These are phyloP conservation scores for Boleophthalmus pectinirostris DNA, from an alignment of 2,113 vertebrate species.

Conservation along the genomic window DNA sequence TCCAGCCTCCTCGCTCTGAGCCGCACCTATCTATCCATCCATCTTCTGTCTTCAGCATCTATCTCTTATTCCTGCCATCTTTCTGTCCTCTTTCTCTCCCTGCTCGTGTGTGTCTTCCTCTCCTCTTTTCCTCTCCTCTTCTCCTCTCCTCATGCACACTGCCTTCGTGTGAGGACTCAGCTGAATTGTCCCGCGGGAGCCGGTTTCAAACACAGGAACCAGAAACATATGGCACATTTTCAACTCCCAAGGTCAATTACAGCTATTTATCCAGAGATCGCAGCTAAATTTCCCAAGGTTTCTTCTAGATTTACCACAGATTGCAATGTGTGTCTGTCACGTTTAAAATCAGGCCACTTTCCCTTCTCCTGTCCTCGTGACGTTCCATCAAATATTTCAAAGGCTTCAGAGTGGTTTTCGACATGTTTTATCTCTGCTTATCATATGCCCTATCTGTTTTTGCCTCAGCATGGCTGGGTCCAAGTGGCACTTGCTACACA, in stretches of 20 bases:
- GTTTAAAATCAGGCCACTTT: conserved; percentile 75
- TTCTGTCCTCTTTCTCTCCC: conserved; percentile 32
- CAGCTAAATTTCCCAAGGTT: conserved; percentile 81
- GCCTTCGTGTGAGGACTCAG: conserved; percentile 69
- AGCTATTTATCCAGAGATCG: conserved; percentile 82
- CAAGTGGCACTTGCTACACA: conserved; percentile 70
- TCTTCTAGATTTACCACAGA: conserved; percentile 75
- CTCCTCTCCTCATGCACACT: conserved; percentile 40
- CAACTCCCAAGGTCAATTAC: conserved; percentile 86
- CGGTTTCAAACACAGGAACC: conserved; percentile 81
- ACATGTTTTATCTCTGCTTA: conserved; percentile 76
- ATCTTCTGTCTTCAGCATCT: conserved; percentile 61
- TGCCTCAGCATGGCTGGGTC: conserved; percentile 53
- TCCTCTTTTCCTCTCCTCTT: conserved; percentile 53
- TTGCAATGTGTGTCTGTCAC: conserved; percentile 76
- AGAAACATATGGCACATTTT: conserved; percentile 85
- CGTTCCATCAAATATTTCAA: conserved; percentile 76
- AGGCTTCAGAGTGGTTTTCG: conserved; percentile 73
- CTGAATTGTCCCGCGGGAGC: conserved; percentile 78
- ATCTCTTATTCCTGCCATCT: conserved; percentile 44
- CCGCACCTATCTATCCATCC: conserved; percentile 64
- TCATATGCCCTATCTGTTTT: conserved; percentile 67
- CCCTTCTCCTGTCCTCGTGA: conserved; percentile 55
- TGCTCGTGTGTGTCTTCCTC: conserved; percentile 49
- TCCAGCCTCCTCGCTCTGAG: conserved; percentile 47